These are phyloP conservation scores for Plotosus lineatus DNA, from an alignment of 2,113 vertebrate genomes.

Conservation along the genomic window DNA sequence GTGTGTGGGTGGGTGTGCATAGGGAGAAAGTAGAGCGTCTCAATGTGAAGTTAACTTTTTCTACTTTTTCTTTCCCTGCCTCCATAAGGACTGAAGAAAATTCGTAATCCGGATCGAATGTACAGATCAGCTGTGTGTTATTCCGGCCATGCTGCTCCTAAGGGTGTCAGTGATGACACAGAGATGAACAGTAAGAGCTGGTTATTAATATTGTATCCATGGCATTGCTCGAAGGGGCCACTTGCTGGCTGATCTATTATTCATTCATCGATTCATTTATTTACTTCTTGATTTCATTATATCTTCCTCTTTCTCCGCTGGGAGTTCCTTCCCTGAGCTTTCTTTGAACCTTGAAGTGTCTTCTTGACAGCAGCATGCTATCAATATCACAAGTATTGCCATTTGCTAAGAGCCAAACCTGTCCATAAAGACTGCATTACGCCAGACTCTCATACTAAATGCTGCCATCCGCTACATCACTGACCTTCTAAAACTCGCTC, in stretches of 20 bases:
- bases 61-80: constrained; percentile 76
- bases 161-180: constrained; percentile 83
- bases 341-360: constrained; percentile 75
- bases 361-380: constrained; percentile 74
- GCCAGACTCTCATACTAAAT: constrained; percentile 42
- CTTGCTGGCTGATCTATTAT: constrained; percentile 77
- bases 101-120: constrained; percentile 84
- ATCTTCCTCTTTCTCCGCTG: constrained; percentile 62
- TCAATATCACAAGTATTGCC: constrained; percentile 76
- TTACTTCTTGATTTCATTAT: constrained; percentile 79
- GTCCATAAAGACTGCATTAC: constrained; percentile 69
- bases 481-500: constrained; percentile 29
- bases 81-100: constrained; percentile 85
- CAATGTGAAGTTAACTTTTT: constrained; percentile 56
- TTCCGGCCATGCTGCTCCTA: constrained; percentile 81
- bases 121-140: constrained; percentile 83
- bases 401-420: constrained; percentile 72
- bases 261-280: constrained; percentile 82
- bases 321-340: constrained; percentile 63
- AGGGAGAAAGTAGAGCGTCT: constrained; percentile 46
- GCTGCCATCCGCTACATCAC: not conserved
- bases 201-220: constrained; percentile 80
- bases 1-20: constrained; percentile 57
- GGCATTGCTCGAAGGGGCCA: constrained; percentile 70
- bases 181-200: constrained; percentile 82